Percentiles rank a stretch among this genome's conserved stretches.
Evolutionary conservation across 2,113 vertebrate genomes (phyloP).

Genomic region (Nematolebias whitei): DNA sequence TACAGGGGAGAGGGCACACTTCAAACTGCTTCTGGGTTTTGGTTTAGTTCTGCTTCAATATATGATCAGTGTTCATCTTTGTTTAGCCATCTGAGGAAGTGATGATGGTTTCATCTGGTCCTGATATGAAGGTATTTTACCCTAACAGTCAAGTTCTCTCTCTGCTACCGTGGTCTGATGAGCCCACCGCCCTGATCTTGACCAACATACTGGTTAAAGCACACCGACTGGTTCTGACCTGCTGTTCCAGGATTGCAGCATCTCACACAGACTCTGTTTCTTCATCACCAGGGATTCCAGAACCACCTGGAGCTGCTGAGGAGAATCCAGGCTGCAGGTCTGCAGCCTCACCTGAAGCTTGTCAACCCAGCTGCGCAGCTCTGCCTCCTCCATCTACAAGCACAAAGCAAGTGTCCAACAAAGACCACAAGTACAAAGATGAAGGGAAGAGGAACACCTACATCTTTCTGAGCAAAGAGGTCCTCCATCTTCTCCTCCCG

Average conservation of each 20-base stretch:
- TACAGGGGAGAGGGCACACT: too few relatives aligned
- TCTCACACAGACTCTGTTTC: constrained; percentile 97
- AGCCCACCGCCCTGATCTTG: too few relatives aligned
- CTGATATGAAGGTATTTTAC: not conserved
- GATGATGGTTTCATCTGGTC: not conserved
- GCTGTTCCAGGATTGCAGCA: constrained; percentile 94
- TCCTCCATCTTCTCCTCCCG: constrained; percentile 99
- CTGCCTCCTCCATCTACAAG: constrained; percentile 98
- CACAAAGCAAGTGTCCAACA: not conserved
- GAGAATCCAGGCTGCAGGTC: constrained; percentile 82
- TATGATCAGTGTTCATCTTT: too few relatives aligned
- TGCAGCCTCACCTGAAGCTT: constrained; percentile 91
- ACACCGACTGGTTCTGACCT: constrained; percentile 75
- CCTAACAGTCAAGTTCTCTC: not conserved
- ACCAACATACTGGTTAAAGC: not conserved
- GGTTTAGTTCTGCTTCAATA: too few relatives aligned
- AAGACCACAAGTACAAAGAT: too few relatives aligned
- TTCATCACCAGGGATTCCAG: constrained; percentile 94
- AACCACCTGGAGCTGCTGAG: constrained; percentile 89
- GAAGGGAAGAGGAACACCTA: constrained; percentile 49
- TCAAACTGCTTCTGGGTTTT: too few relatives aligned
- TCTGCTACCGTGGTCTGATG: not conserved
- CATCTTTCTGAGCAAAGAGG: constrained; percentile 97
- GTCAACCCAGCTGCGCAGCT: constrained; percentile 92
- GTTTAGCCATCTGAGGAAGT: too few relatives aligned